phyloP scores from a whole-genome alignment of 1,140 invertebrate species.

The Zaprionus inermis region DNA sequence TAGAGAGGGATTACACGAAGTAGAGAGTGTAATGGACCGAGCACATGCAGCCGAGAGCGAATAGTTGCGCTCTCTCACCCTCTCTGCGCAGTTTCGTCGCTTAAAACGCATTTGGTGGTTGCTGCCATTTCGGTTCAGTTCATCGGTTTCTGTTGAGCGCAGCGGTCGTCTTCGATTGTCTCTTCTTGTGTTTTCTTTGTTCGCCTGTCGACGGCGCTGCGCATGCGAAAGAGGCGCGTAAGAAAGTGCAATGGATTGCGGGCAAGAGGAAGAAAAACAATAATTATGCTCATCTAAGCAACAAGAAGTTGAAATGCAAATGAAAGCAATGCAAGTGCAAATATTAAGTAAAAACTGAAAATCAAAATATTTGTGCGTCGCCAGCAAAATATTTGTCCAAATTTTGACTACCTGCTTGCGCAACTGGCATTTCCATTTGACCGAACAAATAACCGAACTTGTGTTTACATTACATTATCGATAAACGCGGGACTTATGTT shows the following conservation, averaged over 20 bases:
- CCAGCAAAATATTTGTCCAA: conserved; percentile 60
- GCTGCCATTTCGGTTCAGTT: conserved; percentile 26
- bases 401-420: conserved; percentile 55
- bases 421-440: conserved; percentile 51
- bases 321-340: conserved; percentile 47
- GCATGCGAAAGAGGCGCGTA: conserved; percentile 61
- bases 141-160: conserved; percentile 35
- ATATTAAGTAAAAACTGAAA: conserved; percentile 41
- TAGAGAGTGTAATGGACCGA: conserved; percentile 5
- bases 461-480: conserved; percentile 65
- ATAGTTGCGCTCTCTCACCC: conserved; percentile 3
- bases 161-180: conserved; percentile 19
- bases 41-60: neutral
- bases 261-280: conserved; percentile 13
- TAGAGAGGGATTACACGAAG: neutral
- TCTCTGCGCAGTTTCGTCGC: conserved; percentile 4
- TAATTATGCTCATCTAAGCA: conserved; percentile 36
- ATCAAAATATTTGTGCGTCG: conserved; percentile 47
- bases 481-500: conserved; percentile 31
- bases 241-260: conserved; percentile 47
- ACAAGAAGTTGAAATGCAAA: conserved; percentile 29
- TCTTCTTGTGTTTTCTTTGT: conserved; percentile 9
- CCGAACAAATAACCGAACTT: conserved; percentile 46
- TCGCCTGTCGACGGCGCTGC: conserved; percentile 34
- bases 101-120: conserved; percentile 13